Conservation (phyloP, 2,888 invertebrate genomes). For the Salpingus planirostris region DNA sequence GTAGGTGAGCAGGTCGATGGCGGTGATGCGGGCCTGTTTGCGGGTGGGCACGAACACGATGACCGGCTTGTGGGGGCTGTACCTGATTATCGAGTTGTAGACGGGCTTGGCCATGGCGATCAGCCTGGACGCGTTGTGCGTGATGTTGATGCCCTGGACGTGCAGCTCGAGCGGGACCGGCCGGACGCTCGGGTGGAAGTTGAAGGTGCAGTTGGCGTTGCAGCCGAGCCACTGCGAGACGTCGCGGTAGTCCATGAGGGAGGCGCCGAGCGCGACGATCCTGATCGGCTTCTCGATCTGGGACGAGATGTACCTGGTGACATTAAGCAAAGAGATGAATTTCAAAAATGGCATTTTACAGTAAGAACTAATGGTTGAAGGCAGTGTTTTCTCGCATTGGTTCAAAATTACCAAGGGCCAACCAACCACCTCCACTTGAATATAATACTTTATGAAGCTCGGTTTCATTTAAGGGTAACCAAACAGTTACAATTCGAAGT, state of each 20-base stretch:
- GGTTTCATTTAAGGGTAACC: too few species aligned
- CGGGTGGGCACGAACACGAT: slow-evolving; percentile 88
- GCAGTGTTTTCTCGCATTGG: too few species aligned
- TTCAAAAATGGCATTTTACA: too few species aligned
- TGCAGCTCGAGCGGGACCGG: slow-evolving; percentile 93
- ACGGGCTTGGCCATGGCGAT: slow-evolving; percentile 98
- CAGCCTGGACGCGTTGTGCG: slow-evolving; percentile 92
- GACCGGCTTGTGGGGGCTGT: slow-evolving; percentile 77
- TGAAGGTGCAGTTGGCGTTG: slow-evolving; percentile 87
- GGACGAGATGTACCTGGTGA: slow-evolving; percentile 93
- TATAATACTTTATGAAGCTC: too few species aligned
- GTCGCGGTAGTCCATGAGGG: slow-evolving; percentile 90
- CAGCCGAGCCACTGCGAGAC: slow-evolving; percentile 96
- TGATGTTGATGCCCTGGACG: slow-evolving; percentile 95
- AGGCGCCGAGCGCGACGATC: slow-evolving; percentile 88
- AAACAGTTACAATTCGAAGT: too few species aligned
- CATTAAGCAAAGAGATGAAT: too few species aligned
- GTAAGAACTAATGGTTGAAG: too few species aligned
- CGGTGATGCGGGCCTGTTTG: slow-evolving; percentile 86
- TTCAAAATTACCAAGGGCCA: too few species aligned
- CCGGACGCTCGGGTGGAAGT: slow-evolving; percentile 96
- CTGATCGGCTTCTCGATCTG: slow-evolving; percentile 86
- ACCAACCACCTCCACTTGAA: too few species aligned
- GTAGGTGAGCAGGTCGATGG: slow-evolving; percentile 90
- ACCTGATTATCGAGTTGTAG: slow-evolving; percentile 82